Conservation (phyloP, 2,113 vertebrate genomes). For the Perca schrenkii region DNA sequence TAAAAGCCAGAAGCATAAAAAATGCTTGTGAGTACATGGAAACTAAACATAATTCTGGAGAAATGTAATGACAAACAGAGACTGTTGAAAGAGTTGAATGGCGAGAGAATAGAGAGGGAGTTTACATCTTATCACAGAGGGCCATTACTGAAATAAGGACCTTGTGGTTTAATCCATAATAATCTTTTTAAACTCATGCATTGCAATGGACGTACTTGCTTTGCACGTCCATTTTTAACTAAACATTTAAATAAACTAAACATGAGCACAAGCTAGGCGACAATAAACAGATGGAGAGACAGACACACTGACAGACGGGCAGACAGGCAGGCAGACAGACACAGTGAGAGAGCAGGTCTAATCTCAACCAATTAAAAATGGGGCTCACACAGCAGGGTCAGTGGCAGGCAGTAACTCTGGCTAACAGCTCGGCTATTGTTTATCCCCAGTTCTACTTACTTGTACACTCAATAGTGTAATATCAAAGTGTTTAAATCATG, state of each 20-base stretch:
- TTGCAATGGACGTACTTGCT: no score
- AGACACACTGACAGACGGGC: constrained; percentile 34
- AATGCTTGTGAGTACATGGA: constrained; percentile 35
- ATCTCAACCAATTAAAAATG: constrained; percentile 49
- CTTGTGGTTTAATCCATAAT: constrained; percentile 8
- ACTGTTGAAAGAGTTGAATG: not conserved
- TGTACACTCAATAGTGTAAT: not conserved
- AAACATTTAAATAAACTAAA: no score
- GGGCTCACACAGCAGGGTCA: constrained; percentile 40
- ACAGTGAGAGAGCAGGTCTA: constrained; percentile 20
- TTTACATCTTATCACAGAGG: constrained; percentile 14
- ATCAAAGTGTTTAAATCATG: constrained; percentile 22
- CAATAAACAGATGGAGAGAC: constrained; percentile 38
- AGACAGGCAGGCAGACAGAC: constrained; percentile 25
- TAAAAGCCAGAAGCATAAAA: constrained; percentile 33
- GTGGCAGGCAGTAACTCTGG: not conserved
- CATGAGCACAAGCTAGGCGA: constrained; percentile 29
- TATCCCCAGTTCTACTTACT: constrained; percentile 15
- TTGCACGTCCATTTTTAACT: no score
- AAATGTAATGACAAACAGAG: constrained; percentile 45
- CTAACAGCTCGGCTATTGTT: constrained; percentile 30
- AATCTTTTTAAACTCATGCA: constrained; percentile 1
- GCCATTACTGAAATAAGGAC: not conserved
- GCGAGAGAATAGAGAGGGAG: constrained; percentile 1
- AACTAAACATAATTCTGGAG: constrained; percentile 41